Evolutionary conservation across 1,140 invertebrate genomes (phyloP), one percentile per base, ranked within the genome.

Genomic region (Hyphantria cunea): DNA sequence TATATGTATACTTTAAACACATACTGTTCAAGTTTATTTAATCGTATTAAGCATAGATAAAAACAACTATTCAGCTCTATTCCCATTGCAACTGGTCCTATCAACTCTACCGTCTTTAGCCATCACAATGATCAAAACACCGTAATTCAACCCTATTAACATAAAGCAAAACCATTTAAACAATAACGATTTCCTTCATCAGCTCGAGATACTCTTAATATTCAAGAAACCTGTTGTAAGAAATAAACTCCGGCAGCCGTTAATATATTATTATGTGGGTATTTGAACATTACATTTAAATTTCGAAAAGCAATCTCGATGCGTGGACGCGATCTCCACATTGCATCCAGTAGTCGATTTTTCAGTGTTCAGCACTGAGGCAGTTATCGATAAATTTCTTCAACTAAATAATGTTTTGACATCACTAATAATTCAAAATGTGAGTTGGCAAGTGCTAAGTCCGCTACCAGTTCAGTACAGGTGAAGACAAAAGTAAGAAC

Each of bases 351-450:
- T 50, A 59, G 47, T 59, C 56, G 34, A 59, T 59, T 59, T 59
- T 59, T 59, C 56, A 59, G 56, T 59, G 47, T 59, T 59, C 54
- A 25, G 12, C 47, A 45, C 17, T 50, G 17, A 10, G 56, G 56
- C 56, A 41, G n/a, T 14, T 41, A 15, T 58, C 54, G 47, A 59
- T 59, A 59, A 50, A 59, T 59, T 50, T 11, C n/a, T 32, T 59
- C 34, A 25, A 42, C 56, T 51, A 44, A 45, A 60, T 33, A 50
- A 51, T 60, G 56, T 60, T 60, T 60, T 60, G 56, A 60, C 56
- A 60, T 42, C 47, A 51, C 56, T 60, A 51, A 60, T 60, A 60
- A 50, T 60, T 60, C 12, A 13, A 25, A 42, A 7, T 51, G 37
- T 44, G 33, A 60, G 56, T 42, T 37, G 48, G 56, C 37, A 7